Base-by-base conservation (phyloP, 2,888 invertebrate genomes). In the Blastobasis adustella region DNA sequence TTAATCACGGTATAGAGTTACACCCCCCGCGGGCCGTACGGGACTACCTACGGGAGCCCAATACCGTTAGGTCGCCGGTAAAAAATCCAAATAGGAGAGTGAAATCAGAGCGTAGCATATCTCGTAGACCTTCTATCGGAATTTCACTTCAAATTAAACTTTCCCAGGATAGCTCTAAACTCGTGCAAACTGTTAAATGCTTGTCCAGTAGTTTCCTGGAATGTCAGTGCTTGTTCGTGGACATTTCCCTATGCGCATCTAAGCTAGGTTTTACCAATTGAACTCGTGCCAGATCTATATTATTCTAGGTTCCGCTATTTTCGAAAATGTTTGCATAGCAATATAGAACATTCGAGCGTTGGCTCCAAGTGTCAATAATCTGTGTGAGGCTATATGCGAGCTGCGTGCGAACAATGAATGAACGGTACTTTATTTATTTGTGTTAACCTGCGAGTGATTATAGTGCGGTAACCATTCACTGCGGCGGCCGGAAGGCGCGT, bases 1-100 rank as follows among this genome's bases (percentile, higher is more conserved):
- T 56, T 58, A 48, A 58, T 57, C 57, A 55, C 48, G 56, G 58
- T 62, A 49, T 61, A 59, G 58, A 57, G 55, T 65, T 65, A 63
- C 62, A 54, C 58, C 51, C 54, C 52, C 49, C 43, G 42, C 38
- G 56, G 54, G 54, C 53, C 54, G 63, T 71, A 74, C 76, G 76
- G 71, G 23, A 23, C 23, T 78, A 74, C 63, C 65, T 63, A 63
- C 51, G 66, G 67, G 70, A 63, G 62, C 60, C 52, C 50, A 63
- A 62, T 79, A 77, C 86, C 82, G 86, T 86, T 86, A 86, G 84
- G 76, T 79, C 61, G 69, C 48, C 55, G 56, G 66, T 61, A 69
- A 73, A 82, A 82, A 83, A 82, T 82, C 74, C 63, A 61, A 63
- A 64, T 67, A 71, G 61, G 73, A 72, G 76, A 80, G 77, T 80